Percentiles rank a stretch among this genome's conserved stretches.
Conservation (phyloP, 2,797 vertebrate genomes). For the Eulemur coronatus region DNA sequence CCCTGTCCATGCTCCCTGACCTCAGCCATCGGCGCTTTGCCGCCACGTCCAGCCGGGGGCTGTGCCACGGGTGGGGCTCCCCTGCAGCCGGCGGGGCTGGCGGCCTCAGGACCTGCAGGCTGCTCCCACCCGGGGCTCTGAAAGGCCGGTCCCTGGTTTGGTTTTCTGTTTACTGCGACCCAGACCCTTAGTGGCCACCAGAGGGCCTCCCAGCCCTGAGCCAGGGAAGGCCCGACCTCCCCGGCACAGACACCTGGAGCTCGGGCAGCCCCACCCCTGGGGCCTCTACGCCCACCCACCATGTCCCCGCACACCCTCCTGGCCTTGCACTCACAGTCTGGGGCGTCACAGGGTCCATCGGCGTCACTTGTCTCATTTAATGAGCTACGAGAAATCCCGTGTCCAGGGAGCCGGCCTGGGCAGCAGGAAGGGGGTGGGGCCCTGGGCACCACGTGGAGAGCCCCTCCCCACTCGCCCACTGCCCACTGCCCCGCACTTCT, state of each 20-base stretch:
- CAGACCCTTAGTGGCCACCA: not conserved
- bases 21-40: accelerated
- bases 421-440: not conserved
- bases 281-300: not conserved
- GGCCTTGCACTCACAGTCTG: accelerated
- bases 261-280: accelerated
- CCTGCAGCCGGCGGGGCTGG: accelerated
- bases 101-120: accelerated
- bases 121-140: not conserved
- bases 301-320: not conserved
- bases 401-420: no score
- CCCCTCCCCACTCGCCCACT: not conserved
- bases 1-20: not conserved
- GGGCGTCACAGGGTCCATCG: not conserved
- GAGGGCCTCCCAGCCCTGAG: not conserved
- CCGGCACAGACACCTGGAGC: no score
- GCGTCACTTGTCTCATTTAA: not conserved
- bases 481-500: accelerated
- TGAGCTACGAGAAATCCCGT: accelerated
- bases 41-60: not conserved
- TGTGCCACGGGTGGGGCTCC: accelerated
- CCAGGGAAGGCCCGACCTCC: accelerated
- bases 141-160: accelerated
- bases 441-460: not conserved
- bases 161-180: not conserved